Evolutionary conservation across 2,888 invertebrate species (phyloP).

Genomic region (Rapana venosa): DNA sequence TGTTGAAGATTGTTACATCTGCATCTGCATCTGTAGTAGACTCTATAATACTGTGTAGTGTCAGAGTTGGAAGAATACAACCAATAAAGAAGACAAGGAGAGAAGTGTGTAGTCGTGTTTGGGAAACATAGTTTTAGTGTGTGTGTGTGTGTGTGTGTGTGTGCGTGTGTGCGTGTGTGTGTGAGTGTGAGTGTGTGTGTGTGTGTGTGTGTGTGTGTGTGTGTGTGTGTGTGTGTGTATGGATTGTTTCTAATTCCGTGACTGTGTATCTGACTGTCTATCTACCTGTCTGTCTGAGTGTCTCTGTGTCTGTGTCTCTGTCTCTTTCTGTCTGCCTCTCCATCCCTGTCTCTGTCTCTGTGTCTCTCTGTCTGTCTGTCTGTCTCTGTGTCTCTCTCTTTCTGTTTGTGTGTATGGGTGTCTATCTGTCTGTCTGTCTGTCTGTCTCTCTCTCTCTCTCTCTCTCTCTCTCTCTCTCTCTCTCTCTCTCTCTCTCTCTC

Average conservation of each 20-base stretch:
- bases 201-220: no score
- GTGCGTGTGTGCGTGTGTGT: no score
- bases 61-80: background rate
- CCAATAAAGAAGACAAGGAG: background rate
- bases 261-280: background rate
- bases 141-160: no score
- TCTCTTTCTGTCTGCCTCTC: background rate
- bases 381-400: background rate
- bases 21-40: slow-evolving; percentile 18
- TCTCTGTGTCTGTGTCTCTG: background rate
- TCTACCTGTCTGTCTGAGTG: no score
- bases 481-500: background rate
- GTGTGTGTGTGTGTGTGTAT: background rate
- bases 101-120: background rate
- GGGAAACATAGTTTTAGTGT: background rate
- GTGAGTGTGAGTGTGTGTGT: no score
- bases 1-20: background rate
- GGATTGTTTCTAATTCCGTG: background rate
- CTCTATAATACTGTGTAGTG: background rate
- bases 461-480: slow-evolving; percentile 3
- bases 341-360: background rate
- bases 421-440: background rate
- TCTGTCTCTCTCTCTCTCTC: slow-evolving; percentile 1
- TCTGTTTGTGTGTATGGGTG: background rate
- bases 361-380: background rate